These are phyloP conservation scores for Coenobita brevimanus DNA, from an alignment of 1,140 invertebrate genomes.

Conservation along the genomic window DNA sequence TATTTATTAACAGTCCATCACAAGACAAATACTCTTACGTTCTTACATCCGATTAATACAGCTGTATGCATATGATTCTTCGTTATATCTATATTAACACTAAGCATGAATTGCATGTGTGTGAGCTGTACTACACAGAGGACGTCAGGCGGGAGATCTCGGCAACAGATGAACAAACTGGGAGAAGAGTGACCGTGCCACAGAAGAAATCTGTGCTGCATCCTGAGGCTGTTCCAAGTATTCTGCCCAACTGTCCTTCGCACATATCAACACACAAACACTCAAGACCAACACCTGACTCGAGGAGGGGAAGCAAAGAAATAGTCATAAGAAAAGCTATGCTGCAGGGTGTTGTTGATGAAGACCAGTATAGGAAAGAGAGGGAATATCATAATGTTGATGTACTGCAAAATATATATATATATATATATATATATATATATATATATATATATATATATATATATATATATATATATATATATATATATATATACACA, in stretches of 20 bases:
- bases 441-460: too few relatives aligned
- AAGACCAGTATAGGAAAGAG: neutral
- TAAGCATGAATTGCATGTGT: neutral
- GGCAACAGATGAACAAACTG: neutral
- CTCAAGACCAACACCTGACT: neutral
- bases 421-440: too few relatives aligned
- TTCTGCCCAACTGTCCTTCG: conserved; percentile 31
- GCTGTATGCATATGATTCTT: too few relatives aligned
- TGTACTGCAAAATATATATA: neutral
- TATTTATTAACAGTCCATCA: too few relatives aligned
- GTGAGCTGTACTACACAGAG: neutral
- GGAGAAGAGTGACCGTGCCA: neutral
- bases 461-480: too few relatives aligned
- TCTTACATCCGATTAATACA: too few relatives aligned
- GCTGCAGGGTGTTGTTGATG: neutral
- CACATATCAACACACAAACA: neutral
- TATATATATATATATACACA: too few relatives aligned
- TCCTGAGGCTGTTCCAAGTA: too few relatives aligned
- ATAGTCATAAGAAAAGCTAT: neutral
- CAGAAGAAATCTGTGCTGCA: neutral
- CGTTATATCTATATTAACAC: too few relatives aligned
- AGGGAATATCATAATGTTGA: neutral
- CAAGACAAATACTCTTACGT: too few relatives aligned
- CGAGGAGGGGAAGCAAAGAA: neutral
- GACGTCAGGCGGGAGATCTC: neutral